Conservation (phyloP, 2,113 vertebrate genomes). For the Sisor rabdophorus region DNA sequence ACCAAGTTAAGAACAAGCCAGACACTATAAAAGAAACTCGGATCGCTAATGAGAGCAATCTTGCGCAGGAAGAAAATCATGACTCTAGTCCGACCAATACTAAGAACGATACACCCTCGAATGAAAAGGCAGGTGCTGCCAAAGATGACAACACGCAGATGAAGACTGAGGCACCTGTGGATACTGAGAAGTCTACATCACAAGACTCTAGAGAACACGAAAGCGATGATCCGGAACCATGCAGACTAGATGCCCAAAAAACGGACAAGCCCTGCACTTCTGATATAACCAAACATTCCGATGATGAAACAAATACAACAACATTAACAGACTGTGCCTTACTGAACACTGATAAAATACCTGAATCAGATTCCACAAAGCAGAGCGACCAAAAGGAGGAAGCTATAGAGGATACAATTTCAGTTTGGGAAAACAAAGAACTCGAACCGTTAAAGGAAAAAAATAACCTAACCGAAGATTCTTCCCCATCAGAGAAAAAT, state of each 20-base stretch:
- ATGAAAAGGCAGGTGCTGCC: constrained; percentile 8
- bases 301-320: neutral
- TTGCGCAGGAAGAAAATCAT: neutral
- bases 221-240: neutral
- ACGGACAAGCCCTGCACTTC: neutral
- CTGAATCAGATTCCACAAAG: neutral
- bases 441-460: neutral
- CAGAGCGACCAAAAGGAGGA: neutral
- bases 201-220: constrained; percentile 9
- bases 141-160: neutral
- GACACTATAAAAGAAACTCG: neutral
- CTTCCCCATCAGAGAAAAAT: constrained; percentile 19
- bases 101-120: neutral
- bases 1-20: neutral
- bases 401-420: neutral
- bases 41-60: neutral
- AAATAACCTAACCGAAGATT: neutral
- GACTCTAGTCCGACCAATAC: constrained; percentile 8
- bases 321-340: neutral
- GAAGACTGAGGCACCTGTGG: neutral
- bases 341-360: constrained; percentile 5
- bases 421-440: neutral
- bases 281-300: constrained; percentile 21
- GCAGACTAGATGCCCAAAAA: neutral
- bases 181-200: neutral